Conservation (phyloP, 1,140 invertebrate genomes). For the Bombus impatiens region DNA sequence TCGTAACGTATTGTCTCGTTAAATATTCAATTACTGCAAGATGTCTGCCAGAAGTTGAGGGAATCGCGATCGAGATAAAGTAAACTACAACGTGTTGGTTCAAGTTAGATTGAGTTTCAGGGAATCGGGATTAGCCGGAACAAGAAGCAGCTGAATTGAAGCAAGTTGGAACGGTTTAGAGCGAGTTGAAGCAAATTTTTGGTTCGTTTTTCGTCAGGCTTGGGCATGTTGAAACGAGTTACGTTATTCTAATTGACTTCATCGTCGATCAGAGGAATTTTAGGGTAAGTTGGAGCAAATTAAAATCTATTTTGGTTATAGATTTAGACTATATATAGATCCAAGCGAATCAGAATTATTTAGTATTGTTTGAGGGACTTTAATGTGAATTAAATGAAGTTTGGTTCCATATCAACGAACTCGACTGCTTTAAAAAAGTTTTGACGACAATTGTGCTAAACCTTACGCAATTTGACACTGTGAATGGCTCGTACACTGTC, state of each 20-base stretch:
- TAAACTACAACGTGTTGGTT: background rate
- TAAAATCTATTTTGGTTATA: background rate
- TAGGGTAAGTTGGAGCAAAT: too few relatives aligned
- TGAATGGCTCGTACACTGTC: background rate
- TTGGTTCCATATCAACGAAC: too few relatives aligned
- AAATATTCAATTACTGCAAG: background rate
- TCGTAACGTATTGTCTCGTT: background rate
- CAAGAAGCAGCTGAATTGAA: background rate
- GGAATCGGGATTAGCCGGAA: background rate
- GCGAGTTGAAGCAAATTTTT: background rate
- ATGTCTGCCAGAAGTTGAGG: background rate
- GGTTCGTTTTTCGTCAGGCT: too few relatives aligned
- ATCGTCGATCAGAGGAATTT: background rate
- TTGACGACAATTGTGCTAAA: background rate
- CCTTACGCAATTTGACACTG: background rate
- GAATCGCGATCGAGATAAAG: background rate
- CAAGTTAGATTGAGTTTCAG: background rate
- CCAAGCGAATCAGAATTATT: background rate
- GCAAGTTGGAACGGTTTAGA: background rate
- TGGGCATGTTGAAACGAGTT: background rate
- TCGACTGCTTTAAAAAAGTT: background rate
- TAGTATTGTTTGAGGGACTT: background rate
- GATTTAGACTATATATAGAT: background rate
- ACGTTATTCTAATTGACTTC: too few relatives aligned
- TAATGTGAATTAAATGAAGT: background rate